These are phyloP conservation scores for Patella vulgata DNA, from an alignment of 1,140 invertebrate species.

Conservation along the genomic window DNA sequence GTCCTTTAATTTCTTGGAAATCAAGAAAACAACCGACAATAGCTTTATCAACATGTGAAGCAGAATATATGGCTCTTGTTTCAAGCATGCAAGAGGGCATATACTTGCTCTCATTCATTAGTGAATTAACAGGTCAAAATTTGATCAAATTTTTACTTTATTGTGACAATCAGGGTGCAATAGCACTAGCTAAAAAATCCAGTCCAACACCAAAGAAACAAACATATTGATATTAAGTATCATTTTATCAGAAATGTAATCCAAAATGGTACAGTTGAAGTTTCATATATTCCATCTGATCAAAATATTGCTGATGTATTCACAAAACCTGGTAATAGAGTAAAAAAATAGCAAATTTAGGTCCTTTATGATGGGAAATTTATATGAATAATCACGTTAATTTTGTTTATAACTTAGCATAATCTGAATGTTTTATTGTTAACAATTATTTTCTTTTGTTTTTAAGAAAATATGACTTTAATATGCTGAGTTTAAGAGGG, in stretches of 20 bases:
- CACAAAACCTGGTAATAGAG: slow-evolving; percentile 17
- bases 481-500: too few species aligned
- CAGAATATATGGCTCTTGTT: slow-evolving; percentile 52
- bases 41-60: slow-evolving; percentile 67
- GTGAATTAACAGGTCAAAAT: slow-evolving; percentile 13
- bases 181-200: slow-evolving; percentile 62
- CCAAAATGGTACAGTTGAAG: slow-evolving; percentile 5
- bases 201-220: slow-evolving; percentile 61
- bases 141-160: neutral
- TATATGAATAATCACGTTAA: too few species aligned
- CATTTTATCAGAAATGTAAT: slow-evolving; percentile 59
- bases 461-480: too few species aligned
- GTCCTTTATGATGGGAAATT: too few species aligned
- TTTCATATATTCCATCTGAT: slow-evolving; percentile 8
- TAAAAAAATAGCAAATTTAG: too few species aligned
- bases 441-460: too few species aligned
- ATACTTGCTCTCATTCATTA: slow-evolving; percentile 24
- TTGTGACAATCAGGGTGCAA: slow-evolving; percentile 40
- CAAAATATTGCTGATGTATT: slow-evolving; percentile 15
- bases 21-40: slow-evolving; percentile 65
- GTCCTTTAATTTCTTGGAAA: slow-evolving; percentile 56
- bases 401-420: too few species aligned
- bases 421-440: too few species aligned
- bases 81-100: slow-evolving; percentile 27
- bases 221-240: slow-evolving; percentile 62